Percentiles rank a stretch among this genome's conserved stretches.
phyloP scores from a whole-genome alignment of 2,888 invertebrate species.

The Operophtera brumata region DNA sequence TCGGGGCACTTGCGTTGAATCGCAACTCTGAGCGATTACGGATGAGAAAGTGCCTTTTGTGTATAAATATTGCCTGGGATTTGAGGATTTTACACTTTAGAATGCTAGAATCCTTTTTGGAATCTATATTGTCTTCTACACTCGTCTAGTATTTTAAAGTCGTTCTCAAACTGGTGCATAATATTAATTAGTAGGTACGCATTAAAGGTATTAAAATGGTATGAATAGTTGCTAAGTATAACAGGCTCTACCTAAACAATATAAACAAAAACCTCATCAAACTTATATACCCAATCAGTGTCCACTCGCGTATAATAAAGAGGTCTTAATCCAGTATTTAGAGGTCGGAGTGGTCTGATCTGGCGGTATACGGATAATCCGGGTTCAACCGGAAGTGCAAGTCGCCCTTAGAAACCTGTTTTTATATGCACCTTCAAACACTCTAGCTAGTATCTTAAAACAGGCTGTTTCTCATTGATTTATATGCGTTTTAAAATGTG shows the following conservation, averaged over 20 bases:
- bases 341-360: conserved; percentile 28
- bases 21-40: conserved; percentile 47
- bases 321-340: conserved; percentile 28
- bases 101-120: conserved; percentile 11
- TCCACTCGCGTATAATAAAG: conserved; percentile 28
- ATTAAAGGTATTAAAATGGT: background rate
- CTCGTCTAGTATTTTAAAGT: background rate
- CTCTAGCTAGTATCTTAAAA: background rate
- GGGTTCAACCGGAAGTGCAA: conserved; percentile 24
- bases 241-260: no score
- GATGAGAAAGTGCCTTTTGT: conserved; percentile 44
- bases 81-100: conserved; percentile 25
- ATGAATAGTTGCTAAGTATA: no score
- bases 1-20: conserved; percentile 38
- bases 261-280: background rate
- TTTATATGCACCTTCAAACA: background rate
- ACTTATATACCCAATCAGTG: conserved; percentile 7
- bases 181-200: background rate
- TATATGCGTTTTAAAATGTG: background rate
- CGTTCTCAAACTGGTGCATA: background rate
- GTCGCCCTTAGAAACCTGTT: background rate
- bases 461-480: background rate
- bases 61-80: conserved; percentile 31
- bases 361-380: conserved; percentile 26
- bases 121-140: conserved; percentile 8